Percentiles rank a stretch among this genome's conserved stretches.
Conservation (phyloP, 2,797 vertebrate genomes). For the Phylloscopus collybita region DNA sequence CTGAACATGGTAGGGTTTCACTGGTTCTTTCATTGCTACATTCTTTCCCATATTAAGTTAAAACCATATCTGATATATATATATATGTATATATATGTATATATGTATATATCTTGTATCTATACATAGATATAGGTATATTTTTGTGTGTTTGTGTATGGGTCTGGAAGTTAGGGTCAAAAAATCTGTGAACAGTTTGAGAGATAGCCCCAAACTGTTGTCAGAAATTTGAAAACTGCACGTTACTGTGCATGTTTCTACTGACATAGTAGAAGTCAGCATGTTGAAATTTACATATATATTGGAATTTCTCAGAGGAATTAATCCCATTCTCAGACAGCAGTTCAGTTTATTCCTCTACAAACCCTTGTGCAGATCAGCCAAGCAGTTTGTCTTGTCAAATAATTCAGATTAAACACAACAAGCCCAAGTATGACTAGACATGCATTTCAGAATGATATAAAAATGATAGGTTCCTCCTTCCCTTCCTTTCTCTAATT, state of each 20-base stretch:
- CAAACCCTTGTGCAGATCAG: neutral
- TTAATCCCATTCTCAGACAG: conserved; percentile 4
- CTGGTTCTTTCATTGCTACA: neutral
- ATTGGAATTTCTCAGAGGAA: conserved; percentile 37
- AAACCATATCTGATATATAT: neutral
- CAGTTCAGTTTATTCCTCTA: neutral
- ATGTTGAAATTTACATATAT: conserved; percentile 46
- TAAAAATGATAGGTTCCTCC: neutral
- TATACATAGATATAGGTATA: neutral
- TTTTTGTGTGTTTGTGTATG: too few relatives aligned
- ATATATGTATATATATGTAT: too few relatives aligned
- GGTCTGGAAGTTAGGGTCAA: neutral
- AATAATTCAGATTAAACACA: neutral
- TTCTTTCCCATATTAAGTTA: neutral
- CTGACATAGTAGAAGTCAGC: neutral
- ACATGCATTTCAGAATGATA: neutral
- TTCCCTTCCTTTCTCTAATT: neutral
- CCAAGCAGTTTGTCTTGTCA: conserved; percentile 49
- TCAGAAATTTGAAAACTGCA: neutral
- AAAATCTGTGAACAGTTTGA: neutral
- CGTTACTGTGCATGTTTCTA: neutral
- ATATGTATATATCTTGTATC: too few relatives aligned
- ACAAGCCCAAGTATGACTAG: neutral
- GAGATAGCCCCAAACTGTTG: neutral
- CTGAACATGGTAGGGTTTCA: neutral